Evolutionary conservation across 2,797 vertebrate species (phyloP).

Genomic region (Halcyon badia): DNA sequence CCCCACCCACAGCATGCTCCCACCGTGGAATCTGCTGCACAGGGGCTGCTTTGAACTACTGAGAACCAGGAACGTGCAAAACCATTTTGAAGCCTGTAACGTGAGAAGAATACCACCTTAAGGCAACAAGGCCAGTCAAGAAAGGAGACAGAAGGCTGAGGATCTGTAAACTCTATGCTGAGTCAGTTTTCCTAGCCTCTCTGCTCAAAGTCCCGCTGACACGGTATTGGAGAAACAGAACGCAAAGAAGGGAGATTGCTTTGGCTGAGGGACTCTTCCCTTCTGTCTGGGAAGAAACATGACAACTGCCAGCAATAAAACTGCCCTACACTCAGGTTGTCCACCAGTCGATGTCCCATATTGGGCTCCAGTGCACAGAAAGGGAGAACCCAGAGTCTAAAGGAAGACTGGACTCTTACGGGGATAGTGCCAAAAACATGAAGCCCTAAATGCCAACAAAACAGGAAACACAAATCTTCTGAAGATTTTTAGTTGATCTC

Average conservation of each 20-base stretch:
- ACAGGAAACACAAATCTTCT: not conserved
- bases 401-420: not conserved
- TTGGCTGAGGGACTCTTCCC: not conserved
- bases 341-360: not conserved
- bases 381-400: not conserved
- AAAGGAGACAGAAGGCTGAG: not conserved
- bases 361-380: not conserved
- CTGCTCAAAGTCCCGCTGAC: not conserved
- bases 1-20: not conserved
- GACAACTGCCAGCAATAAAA: not conserved
- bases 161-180: not conserved
- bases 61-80: not conserved
- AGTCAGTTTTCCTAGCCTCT: not conserved
- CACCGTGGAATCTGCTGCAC: not conserved
- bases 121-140: not conserved
- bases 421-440: not conserved
- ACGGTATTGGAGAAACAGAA: not conserved
- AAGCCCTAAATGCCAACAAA: not conserved
- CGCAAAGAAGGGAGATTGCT: not conserved
- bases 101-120: not conserved
- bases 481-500: not conserved
- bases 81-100: not conserved
- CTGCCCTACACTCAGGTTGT: not conserved
- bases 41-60: not conserved
- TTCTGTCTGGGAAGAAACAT: not conserved